These are phyloP conservation scores for Boulengerochromis microlepis DNA, from an alignment of 2,113 vertebrate species.

Conservation along the genomic window DNA sequence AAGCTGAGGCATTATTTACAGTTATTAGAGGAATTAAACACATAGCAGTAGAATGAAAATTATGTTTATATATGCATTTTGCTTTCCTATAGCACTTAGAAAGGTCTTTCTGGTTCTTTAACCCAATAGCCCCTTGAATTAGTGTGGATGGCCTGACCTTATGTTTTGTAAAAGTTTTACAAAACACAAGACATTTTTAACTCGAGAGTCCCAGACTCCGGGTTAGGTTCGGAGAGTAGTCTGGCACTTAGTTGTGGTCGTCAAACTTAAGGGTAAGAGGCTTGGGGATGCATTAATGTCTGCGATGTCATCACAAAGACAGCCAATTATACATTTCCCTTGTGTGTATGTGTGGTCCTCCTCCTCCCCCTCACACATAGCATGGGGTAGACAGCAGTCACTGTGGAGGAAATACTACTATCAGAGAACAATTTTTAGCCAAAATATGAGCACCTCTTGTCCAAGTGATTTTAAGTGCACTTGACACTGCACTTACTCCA, in stretches of 20 bases:
- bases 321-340: background rate
- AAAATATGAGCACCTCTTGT: background rate
- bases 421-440: background rate
- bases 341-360: background rate
- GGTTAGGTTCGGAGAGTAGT: background rate
- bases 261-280: background rate
- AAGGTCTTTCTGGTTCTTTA: background rate
- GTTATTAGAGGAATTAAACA: background rate
- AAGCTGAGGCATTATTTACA: background rate
- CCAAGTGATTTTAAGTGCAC: background rate
- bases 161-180: background rate
- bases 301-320: background rate
- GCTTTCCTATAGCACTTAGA: background rate
- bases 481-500: background rate
- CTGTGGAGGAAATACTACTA: background rate
- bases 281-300: background rate
- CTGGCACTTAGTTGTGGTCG: background rate
- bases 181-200: background rate
- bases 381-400: background rate
- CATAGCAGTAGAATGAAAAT: background rate
- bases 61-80: background rate
- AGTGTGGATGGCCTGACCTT: background rate
- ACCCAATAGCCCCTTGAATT: background rate
- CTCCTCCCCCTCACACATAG: background rate
- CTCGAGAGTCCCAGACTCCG: background rate